Evolutionary conservation across 2,888 invertebrate species (phyloP), one percentile per base, ranked within the genome.

Genomic region (Melanargia galathea): DNA sequence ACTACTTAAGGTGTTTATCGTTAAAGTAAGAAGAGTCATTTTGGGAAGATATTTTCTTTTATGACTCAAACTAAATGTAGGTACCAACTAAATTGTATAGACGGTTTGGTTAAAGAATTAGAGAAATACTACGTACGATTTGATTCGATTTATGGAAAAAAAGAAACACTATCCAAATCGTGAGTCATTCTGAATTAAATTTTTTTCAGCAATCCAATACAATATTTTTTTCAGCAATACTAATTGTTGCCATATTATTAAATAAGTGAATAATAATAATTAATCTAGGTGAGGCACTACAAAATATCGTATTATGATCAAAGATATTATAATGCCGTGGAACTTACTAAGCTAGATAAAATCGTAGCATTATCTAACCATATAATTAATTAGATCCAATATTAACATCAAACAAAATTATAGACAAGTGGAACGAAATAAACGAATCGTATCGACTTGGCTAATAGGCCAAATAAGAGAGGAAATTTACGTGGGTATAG

Each of bases 401-500:
- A 40, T 16, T 40, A 16, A 16, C 2, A 2, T 6, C 8, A 16
- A 43, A 8, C 18, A 43, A 43, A 18, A 11, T 11, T 48, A 13
- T 13, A 48, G 2, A 1, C 18, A 48, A 40, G 22, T 20, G 4
- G 10, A 16, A 38, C 49, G 26, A 16, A 33, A 45, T 24, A 11
- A 45, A 56, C 6, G 13, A 61, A 65, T 51, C 30, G 54, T 49
- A 60, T 64, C 33, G 64, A 58, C 45, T 55, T 26, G 46, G 64
- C 61, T 61, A 65, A 51, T 67, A 60, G 8, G 30, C n/a, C n/a
- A n/a, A n/a, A n/a, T n/a, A n/a, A 56, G 54, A 57, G 62, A 62
- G 59, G 52, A 67, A 57, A 65, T 64, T 68, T 66, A 65, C 59
- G 67, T 63, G 43, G 65, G 65, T 63, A 62, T 58, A 56, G 54